phyloP scores from a whole-genome alignment of 1,140 invertebrate species.

The Theocolax elegans region DNA sequence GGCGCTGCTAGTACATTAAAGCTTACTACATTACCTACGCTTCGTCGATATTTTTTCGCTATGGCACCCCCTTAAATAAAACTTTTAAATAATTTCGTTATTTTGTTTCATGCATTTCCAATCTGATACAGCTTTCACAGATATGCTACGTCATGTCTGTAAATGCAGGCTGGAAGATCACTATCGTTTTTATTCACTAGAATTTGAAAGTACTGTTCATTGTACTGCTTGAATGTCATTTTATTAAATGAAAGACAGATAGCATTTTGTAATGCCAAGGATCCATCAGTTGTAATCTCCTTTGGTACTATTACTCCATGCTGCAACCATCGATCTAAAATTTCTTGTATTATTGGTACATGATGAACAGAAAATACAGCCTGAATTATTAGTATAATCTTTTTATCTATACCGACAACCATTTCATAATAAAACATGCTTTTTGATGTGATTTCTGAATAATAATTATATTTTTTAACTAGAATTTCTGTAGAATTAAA shows the following conservation, averaged over 20 bases:
- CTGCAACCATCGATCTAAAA: background rate
- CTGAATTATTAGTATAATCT: background rate
- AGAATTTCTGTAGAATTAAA: background rate
- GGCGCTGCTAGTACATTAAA: too few relatives aligned
- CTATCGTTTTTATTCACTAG: background rate
- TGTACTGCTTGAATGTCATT: too few relatives aligned
- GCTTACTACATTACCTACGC: too few relatives aligned
- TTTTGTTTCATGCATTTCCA: too few relatives aligned
- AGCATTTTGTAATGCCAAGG: conserved; percentile 3
- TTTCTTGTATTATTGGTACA: background rate
- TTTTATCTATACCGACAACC: background rate
- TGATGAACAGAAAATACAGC: background rate
- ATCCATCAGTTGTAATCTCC: background rate
- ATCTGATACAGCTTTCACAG: background rate
- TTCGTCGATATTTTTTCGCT: too few relatives aligned
- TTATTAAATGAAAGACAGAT: background rate
- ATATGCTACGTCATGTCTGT: conserved; percentile 1
- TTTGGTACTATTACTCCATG: background rate
- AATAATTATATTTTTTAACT: background rate
- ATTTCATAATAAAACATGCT: background rate
- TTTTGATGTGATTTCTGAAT: background rate
- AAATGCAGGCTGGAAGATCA: background rate
- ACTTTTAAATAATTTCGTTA: too few relatives aligned
- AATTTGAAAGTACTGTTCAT: background rate
- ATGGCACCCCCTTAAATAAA: too few relatives aligned